Percentiles rank a stretch among this genome's conserved stretches.
phyloP scores from a whole-genome alignment of 2,113 vertebrate genomes.

The Lates calcarifer region DNA sequence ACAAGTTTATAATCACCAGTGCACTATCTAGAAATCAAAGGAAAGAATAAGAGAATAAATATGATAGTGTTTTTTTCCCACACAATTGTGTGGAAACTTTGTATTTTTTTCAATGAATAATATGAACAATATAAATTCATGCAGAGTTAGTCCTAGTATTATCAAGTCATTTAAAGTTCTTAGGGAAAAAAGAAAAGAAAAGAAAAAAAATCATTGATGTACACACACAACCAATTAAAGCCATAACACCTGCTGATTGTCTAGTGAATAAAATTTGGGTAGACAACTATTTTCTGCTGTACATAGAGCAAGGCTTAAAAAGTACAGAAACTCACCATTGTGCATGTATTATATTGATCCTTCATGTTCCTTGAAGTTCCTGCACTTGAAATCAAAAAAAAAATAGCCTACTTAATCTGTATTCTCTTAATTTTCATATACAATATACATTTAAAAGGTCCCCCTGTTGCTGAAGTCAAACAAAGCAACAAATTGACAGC shows the following conservation, averaged over 20 bases:
- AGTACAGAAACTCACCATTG: slow-evolving; percentile 72
- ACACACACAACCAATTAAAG: neutral
- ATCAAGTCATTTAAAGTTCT: neutral
- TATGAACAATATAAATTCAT: neutral
- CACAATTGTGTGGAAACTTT: slow-evolving; percentile 7
- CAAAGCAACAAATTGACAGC: neutral
- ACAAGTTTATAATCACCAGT: neutral
- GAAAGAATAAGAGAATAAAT: neutral
- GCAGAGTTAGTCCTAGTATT: neutral
- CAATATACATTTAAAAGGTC: neutral
- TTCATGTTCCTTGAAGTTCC: neutral
- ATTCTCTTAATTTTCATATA: neutral
- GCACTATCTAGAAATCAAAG: neutral
- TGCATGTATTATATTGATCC: neutral
- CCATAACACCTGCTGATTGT: neutral
- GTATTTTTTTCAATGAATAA: neutral
- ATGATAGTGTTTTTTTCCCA: neutral
- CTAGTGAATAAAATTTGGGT: neutral
- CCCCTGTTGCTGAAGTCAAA: neutral
- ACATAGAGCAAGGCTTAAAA: neutral
- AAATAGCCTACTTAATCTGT: neutral
- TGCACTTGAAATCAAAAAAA: neutral
- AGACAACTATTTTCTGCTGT: neutral
- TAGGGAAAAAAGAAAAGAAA: slow-evolving; percentile 15
- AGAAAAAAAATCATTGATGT: too few relatives aligned